Percentiles rank a stretch among this genome's conserved stretches.
phyloP scores from a whole-genome alignment of 2,888 invertebrate genomes.

The Ernsta delagoae region DNA sequence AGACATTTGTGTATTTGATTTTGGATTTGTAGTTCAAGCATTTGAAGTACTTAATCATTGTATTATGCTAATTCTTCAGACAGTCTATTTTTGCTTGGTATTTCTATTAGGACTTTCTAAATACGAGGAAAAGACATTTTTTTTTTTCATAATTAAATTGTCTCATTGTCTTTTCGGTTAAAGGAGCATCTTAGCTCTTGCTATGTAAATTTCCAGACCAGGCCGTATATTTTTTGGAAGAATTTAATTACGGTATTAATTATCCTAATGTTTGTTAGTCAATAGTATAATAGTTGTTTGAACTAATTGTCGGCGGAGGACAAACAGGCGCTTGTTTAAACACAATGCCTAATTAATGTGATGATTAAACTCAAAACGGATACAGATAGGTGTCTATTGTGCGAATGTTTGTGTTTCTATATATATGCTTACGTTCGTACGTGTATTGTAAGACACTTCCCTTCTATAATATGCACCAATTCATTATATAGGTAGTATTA shows the following conservation, averaged over 20 bases:
- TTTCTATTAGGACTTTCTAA: too few relatives aligned
- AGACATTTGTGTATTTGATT: too few relatives aligned
- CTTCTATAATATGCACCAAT: background rate
- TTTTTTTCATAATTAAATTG: background rate
- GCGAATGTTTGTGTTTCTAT: slow-evolving; percentile 54
- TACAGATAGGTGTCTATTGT: slow-evolving; percentile 70
- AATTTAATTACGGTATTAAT: slow-evolving; percentile 37
- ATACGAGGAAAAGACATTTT: too few relatives aligned
- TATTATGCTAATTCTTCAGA: too few relatives aligned
- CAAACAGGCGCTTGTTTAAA: slow-evolving; percentile 74
- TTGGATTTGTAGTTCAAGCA: too few relatives aligned
- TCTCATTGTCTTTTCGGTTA: background rate
- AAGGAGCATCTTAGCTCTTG: background rate
- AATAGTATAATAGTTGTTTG: slow-evolving; percentile 70
- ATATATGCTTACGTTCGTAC: background rate
- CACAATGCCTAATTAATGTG: slow-evolving; percentile 76
- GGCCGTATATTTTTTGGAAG: background rate
- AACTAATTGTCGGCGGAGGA: slow-evolving; percentile 70
- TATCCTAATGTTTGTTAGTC: slow-evolving; percentile 58
- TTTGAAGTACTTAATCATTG: too few relatives aligned
- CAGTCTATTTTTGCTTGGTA: too few relatives aligned
- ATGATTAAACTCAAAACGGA: slow-evolving; percentile 76
- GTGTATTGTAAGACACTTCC: background rate
- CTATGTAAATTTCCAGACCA: background rate
- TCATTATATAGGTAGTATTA: too few relatives aligned